phyloP scores from a whole-genome alignment of 1,140 invertebrate species.

The Colletes gigas region DNA sequence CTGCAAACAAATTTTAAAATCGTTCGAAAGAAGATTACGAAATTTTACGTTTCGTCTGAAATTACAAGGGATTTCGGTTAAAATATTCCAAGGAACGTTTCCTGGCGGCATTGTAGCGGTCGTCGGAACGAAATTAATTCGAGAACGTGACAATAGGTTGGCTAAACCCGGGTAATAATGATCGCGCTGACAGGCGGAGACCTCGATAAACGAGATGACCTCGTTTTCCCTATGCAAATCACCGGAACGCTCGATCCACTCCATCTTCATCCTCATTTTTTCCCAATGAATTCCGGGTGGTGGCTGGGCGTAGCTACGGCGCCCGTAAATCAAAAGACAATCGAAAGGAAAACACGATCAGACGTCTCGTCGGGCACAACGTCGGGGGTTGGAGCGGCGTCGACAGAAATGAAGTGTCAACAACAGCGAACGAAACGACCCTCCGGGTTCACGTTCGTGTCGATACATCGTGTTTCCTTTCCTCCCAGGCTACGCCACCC shows the following conservation, averaged over 20 bases:
- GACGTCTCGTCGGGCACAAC: neutral
- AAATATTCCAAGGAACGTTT: no score
- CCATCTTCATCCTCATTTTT: conserved; percentile 1
- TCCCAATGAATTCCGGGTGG: neutral
- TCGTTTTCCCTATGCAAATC: conserved; percentile 27
- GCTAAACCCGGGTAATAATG: neutral
- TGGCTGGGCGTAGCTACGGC: neutral
- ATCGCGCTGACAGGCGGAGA: conserved; percentile 9
- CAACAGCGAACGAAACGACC: conserved; percentile 22
- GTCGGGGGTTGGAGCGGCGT: neutral
- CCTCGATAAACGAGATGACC: conserved; percentile 41
- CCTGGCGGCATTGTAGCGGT: neutral
- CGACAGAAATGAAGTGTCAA: conserved; percentile 44
- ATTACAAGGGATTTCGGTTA: no score
- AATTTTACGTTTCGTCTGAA: no score
- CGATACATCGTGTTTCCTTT: conserved; percentile 18
- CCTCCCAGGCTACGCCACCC: neutral
- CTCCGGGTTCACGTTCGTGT: conserved; percentile 23
- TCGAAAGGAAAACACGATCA: conserved; percentile 55
- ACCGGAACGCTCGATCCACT: neutral
- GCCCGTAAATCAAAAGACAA: conserved; percentile 47
- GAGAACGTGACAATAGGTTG: neutral
- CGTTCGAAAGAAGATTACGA: no score
- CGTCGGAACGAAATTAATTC: neutral
- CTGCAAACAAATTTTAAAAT: no score